Percentiles rank a stretch among this genome's conserved stretches.
These are phyloP conservation scores for Sciurus carolinensis DNA, from an alignment of 2,797 vertebrate genomes.

Conservation along the genomic window DNA sequence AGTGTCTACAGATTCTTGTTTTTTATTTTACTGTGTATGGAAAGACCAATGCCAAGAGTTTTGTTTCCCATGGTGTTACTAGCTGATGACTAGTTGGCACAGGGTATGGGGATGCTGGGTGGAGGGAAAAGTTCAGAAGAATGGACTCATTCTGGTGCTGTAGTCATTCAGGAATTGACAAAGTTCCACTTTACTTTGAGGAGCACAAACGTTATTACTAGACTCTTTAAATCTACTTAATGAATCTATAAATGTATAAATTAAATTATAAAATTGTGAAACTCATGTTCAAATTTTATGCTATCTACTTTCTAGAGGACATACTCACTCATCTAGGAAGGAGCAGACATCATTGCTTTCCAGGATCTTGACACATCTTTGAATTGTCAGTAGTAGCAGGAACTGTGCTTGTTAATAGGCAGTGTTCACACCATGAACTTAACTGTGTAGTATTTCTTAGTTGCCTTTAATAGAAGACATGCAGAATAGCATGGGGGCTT, in stretches of 20 bases:
- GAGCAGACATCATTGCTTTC: neutral
- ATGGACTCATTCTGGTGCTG: neutral
- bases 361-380: neutral
- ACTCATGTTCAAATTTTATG: neutral
- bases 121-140: neutral
- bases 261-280: conserved; percentile 50
- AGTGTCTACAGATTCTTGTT: neutral
- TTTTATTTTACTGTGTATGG: neutral
- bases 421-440: neutral
- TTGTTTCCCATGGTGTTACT: neutral
- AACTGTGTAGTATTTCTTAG: neutral
- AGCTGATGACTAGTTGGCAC: neutral
- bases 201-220: conserved; percentile 23
- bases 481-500: neutral
- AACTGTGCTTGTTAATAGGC: neutral
- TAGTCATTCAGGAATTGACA: neutral
- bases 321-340: neutral
- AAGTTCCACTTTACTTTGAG: conserved; percentile 35
- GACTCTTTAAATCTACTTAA: neutral
- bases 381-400: neutral
- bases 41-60: neutral
- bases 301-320: neutral
- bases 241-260: neutral
- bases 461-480: neutral
- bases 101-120: neutral